Conservation (phyloP, 2,797 vertebrate species). For the Megaceryle alcyon region DNA sequence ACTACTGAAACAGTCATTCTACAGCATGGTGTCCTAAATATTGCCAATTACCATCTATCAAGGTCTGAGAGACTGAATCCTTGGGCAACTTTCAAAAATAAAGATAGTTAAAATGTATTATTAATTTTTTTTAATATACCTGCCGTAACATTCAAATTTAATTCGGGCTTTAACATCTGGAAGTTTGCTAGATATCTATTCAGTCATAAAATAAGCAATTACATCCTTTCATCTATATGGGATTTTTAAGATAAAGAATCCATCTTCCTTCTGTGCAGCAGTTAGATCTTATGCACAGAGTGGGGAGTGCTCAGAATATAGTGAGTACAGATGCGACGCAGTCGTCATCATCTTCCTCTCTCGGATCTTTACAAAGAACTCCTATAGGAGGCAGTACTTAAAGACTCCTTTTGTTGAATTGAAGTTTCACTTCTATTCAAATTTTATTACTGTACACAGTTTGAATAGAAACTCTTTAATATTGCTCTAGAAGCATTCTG, state of each 20-base stretch:
- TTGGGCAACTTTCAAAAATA: background rate
- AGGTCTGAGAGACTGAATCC: background rate
- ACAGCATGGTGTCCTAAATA: background rate
- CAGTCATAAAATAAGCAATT: background rate
- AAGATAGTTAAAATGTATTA: background rate
- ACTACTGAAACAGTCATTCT: background rate
- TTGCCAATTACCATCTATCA: background rate
- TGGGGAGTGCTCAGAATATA: background rate
- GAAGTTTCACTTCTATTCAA: background rate
- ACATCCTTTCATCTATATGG: fast-evolving
- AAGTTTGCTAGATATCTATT: background rate
- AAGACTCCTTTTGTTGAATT: background rate
- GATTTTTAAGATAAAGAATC: background rate
- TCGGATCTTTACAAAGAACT: background rate
- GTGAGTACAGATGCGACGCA: background rate
- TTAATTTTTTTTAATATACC: background rate
- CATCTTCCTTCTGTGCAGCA: background rate
- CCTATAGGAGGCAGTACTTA: background rate
- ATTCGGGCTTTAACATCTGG: background rate
- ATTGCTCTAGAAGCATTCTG: background rate
- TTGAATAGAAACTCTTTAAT: background rate
- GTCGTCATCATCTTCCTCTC: background rate
- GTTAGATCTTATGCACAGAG: no score
- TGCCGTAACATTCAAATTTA: background rate
- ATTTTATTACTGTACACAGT: background rate